Conservation (phyloP, 2,888 invertebrate species). For the Torymus auratus region DNA sequence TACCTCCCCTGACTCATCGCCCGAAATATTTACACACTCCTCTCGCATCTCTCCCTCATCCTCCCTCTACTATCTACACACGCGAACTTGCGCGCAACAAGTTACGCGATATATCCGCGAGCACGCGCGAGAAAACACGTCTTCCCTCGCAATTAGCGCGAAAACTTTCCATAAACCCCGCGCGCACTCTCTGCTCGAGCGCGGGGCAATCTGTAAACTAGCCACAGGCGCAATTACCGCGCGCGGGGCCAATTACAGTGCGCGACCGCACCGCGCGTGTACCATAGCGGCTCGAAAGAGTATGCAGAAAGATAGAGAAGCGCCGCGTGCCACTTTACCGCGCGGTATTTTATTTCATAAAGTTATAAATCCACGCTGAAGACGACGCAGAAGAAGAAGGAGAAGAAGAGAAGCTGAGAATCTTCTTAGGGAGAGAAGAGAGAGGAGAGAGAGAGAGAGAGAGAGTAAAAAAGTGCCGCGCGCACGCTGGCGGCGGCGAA, state of each 20-base stretch:
- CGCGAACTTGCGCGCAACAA: no score
- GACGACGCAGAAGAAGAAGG: not conserved
- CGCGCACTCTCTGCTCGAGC: not conserved
- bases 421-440: not conserved
- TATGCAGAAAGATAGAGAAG: not conserved
- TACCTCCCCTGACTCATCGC: no score
- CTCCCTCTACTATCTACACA: no score
- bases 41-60: no score
- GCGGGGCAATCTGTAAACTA: conserved; percentile 11
- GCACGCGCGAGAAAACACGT: no score
- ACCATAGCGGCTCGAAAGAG: no score
- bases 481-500: conserved; percentile 52
- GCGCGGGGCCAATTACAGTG: no score
- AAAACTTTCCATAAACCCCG: conserved; percentile 8
- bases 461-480: conserved; percentile 31
- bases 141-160: conserved; percentile 10
- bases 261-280: no score
- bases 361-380: conserved; percentile 31
- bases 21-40: no score
- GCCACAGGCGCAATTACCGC: conserved; percentile 21
- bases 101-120: no score
- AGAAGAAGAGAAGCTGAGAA: not conserved
- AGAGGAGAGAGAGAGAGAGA: no score
- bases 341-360: conserved; percentile 22
- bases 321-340: not conserved